These are phyloP conservation scores for Ophraella communa DNA, from an alignment of 2,888 invertebrate species.

Conservation along the genomic window DNA sequence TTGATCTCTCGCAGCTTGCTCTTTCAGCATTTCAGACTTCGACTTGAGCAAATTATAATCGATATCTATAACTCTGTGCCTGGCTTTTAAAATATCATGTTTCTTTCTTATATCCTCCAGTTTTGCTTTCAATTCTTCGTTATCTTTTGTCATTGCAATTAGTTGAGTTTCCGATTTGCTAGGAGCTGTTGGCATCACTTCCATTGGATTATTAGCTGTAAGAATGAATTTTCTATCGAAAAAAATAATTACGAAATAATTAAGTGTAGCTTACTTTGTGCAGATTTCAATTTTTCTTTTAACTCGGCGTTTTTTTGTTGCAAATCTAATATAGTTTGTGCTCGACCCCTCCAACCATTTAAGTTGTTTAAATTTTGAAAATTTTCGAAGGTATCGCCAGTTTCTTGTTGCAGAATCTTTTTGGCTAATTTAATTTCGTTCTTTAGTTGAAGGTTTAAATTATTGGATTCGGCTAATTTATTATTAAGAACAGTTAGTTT, in stretches of 20 bases:
- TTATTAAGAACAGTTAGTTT: constrained; percentile 66
- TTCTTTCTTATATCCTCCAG: constrained; percentile 69
- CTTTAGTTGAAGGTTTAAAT: constrained; percentile 71
- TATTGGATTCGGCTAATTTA: constrained; percentile 74
- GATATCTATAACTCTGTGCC: constrained; percentile 72
- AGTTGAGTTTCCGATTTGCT: constrained; percentile 34
- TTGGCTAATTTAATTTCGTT: constrained; percentile 76
- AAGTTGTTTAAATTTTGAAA: constrained; percentile 67
- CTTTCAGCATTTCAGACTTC: constrained; percentile 67
- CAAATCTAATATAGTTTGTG: constrained; percentile 74
- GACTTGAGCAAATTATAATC: constrained; percentile 67
- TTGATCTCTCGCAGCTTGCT: constrained; percentile 70
- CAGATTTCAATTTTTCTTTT: constrained; percentile 65
- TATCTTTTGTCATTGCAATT: constrained; percentile 64
- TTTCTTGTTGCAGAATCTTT: constrained; percentile 76
- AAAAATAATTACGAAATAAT: background rate
- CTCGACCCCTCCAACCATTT: constrained; percentile 77
- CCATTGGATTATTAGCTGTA: background rate
- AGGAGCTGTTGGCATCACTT: background rate
- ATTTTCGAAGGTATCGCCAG: constrained; percentile 74
- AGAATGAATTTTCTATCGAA: background rate
- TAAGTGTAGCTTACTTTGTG: constrained; percentile 44
- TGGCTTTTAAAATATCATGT: constrained; percentile 70
- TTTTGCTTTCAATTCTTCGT: constrained; percentile 63
- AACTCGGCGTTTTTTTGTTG: constrained; percentile 73